phyloP scores from a whole-genome alignment of 2,113 vertebrate genomes.

The Eolophus roseicapilla region DNA sequence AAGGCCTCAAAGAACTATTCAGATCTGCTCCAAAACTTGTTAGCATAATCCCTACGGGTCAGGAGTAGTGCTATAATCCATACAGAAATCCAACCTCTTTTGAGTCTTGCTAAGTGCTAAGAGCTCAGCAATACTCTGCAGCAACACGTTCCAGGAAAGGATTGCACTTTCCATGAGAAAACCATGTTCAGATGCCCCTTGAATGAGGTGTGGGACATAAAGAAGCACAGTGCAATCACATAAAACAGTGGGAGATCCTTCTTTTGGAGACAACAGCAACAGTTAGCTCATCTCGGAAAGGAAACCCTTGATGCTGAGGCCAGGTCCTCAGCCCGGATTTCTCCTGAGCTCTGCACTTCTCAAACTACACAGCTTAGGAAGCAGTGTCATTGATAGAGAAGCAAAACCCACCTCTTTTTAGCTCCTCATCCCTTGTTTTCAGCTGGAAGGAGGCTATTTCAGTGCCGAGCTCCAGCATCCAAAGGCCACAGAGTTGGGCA shows the following conservation, averaged over 20 bases:
- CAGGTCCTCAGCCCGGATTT: constrained; percentile 19
- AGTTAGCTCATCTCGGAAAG: constrained; percentile 16
- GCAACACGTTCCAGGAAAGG: not conserved
- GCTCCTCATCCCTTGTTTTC: not conserved
- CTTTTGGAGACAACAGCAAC: not conserved
- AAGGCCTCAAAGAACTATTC: not conserved
- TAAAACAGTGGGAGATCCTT: constrained; percentile 43
- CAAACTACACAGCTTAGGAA: not conserved
- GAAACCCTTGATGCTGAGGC: constrained; percentile 11
- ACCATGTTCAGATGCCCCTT: not conserved
- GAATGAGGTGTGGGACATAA: constrained; percentile 30
- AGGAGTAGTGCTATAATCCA: not conserved
- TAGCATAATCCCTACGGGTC: not conserved
- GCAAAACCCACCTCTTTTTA: not conserved
- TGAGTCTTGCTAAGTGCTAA: not conserved
- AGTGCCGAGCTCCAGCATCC: not conserved
- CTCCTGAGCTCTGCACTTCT: not conserved
- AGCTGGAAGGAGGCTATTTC: not conserved
- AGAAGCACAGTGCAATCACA: not conserved
- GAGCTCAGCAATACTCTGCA: not conserved
- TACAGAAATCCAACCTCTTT: not conserved
- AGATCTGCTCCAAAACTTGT: not conserved
- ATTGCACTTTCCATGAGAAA: constrained; percentile 1
- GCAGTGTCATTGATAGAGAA: not conserved
- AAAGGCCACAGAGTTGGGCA: not conserved